Percentiles rank a stretch among this genome's conserved stretches.
Conservation (phyloP, 2,113 vertebrate genomes). For the Brachirus orientalis region DNA sequence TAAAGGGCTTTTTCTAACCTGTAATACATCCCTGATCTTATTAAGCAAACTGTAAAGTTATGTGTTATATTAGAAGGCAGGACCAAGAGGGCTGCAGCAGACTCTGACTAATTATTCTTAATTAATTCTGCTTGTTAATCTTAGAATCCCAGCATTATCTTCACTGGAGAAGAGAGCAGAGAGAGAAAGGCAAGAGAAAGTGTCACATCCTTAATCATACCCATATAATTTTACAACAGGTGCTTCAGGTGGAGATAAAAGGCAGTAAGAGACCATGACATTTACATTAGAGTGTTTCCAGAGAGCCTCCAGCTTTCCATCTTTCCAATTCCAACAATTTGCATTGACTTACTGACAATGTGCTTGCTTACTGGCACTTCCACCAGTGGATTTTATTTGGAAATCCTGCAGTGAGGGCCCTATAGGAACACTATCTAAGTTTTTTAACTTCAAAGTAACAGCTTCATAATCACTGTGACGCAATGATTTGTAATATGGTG, state of each 20-base stretch:
- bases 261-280: not conserved
- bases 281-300: not conserved
- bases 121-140: not conserved
- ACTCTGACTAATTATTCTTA: not conserved
- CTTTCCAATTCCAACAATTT: not conserved
- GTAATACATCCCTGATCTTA: not conserved
- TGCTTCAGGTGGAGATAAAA: not conserved
- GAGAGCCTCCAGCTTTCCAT: not conserved
- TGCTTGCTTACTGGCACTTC: not conserved
- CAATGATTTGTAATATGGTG: too few relatives aligned
- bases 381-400: too few relatives aligned
- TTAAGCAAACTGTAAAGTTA: not conserved
- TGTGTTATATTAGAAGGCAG: not conserved
- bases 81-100: not conserved
- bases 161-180: not conserved
- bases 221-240: not conserved
- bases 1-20: not conserved
- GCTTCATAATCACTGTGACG: too few relatives aligned
- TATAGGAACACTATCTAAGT: too few relatives aligned
- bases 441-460: too few relatives aligned
- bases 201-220: not conserved
- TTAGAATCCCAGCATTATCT: not conserved
- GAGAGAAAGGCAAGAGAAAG: not conserved
- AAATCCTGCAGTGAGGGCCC: too few relatives aligned
- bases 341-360: not conserved